These are phyloP conservation scores for Diabrotica virgifera DNA, from an alignment of 1,140 invertebrate genomes.

Conservation along the genomic window DNA sequence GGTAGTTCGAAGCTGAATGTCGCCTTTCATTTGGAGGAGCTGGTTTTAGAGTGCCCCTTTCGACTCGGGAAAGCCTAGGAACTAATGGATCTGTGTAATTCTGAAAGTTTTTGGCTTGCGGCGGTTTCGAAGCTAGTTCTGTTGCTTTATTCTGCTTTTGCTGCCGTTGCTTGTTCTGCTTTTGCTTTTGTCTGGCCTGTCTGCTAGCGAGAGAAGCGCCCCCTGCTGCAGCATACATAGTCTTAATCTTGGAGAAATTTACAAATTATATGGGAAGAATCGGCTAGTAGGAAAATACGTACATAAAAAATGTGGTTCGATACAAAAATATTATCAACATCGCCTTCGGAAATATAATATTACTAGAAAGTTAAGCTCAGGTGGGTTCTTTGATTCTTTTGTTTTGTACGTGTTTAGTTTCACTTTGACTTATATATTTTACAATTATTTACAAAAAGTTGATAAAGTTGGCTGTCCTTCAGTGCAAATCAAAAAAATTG, in stretches of 20 bases:
- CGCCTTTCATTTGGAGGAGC: slow-evolving; percentile 35
- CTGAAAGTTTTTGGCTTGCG: slow-evolving; percentile 54
- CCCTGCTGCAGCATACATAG: slow-evolving; percentile 73
- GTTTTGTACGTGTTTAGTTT: no score
- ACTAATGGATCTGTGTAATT: slow-evolving; percentile 47
- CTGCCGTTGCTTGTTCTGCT: slow-evolving; percentile 49
- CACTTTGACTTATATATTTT: background rate
- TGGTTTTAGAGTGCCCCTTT: slow-evolving; percentile 41
- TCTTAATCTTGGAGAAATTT: slow-evolving; percentile 32
- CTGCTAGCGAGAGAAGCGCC: slow-evolving; percentile 69
- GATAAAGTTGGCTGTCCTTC: background rate
- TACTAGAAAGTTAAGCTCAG: no score
- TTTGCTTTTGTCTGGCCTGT: slow-evolving; percentile 57
- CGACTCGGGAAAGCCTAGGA: slow-evolving; percentile 42
- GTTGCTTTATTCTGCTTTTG: slow-evolving; percentile 48
- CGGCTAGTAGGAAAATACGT: background rate
- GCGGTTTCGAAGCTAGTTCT: slow-evolving; percentile 42
- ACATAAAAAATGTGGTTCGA: background rate
- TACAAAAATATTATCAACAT: background rate
- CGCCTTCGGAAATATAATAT: no score
- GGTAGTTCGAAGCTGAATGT: slow-evolving; percentile 45
- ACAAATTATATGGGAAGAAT: background rate
- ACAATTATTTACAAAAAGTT: background rate
- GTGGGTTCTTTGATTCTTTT: no score
- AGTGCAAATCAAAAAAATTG: background rate